Evolutionary conservation across 2,888 invertebrate genomes (phyloP).

Genomic region (Parnassius smintheus): DNA sequence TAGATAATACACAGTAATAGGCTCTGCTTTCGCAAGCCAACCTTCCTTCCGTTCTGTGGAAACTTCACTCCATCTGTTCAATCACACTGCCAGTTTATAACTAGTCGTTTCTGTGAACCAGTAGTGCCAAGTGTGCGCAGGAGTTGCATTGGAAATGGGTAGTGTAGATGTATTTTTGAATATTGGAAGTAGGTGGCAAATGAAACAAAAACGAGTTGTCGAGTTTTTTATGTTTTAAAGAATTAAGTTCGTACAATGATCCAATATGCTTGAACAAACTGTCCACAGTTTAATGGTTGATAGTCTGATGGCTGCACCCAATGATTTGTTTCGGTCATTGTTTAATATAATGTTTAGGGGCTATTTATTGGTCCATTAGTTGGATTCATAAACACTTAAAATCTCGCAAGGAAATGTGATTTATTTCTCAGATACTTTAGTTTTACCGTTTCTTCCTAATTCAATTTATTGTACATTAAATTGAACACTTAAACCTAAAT

Average conservation of each 20-base stretch:
- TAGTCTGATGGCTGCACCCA: slow-evolving; percentile 49
- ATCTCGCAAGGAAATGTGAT: slow-evolving; percentile 53
- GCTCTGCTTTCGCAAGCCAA: too few species aligned
- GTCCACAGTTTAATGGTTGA: slow-evolving; percentile 56
- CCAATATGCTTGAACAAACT: slow-evolving; percentile 72
- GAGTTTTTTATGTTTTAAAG: slow-evolving; percentile 74
- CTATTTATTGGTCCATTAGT: slow-evolving; percentile 73
- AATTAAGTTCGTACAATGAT: slow-evolving; percentile 79
- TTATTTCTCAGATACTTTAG: slow-evolving; percentile 49
- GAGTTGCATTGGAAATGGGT: too few species aligned
- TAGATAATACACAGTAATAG: too few species aligned
- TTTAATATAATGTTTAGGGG: slow-evolving; percentile 54
- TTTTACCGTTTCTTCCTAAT: slow-evolving; percentile 59
- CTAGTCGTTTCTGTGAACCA: too few species aligned
- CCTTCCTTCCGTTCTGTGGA: too few species aligned
- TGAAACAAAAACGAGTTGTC: slow-evolving; percentile 59
- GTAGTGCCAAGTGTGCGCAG: too few species aligned
- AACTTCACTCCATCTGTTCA: too few species aligned
- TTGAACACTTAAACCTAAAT: slow-evolving; percentile 78
- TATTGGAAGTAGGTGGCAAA: slow-evolving; percentile 32
- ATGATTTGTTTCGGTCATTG: slow-evolving; percentile 39
- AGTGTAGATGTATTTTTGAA: too few species aligned
- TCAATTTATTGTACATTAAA: slow-evolving; percentile 73
- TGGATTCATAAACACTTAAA: slow-evolving; percentile 61
- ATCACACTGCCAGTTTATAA: too few species aligned